Conservation (phyloP, 2,888 invertebrate genomes). For the Biston stratarius region DNA sequence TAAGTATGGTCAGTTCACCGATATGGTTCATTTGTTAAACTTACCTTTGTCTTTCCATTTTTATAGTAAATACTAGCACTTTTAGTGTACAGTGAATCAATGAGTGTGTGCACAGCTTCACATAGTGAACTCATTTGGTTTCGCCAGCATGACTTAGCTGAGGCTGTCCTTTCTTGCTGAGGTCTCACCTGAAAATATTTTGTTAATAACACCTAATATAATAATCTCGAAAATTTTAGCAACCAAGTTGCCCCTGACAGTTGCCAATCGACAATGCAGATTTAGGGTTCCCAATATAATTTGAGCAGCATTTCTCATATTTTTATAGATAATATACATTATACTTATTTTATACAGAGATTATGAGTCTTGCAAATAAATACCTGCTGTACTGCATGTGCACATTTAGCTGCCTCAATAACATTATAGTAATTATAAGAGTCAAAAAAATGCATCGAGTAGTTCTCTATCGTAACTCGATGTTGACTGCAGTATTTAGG, state of each 20-base stretch:
- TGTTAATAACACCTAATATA: too few species aligned
- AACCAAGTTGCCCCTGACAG: too few species aligned
- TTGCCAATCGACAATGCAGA: too few species aligned
- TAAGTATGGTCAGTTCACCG: too few species aligned
- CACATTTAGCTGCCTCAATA: conserved; percentile 76
- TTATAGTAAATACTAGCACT: conserved; percentile 63
- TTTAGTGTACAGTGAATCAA: conserved; percentile 63
- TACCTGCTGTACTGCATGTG: conserved; percentile 77
- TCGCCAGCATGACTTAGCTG: conserved; percentile 75
- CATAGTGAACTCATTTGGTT: conserved; percentile 70
- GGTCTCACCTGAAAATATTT: conserved; percentile 65
- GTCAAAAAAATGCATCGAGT: conserved; percentile 62
- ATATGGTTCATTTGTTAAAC: not conserved
- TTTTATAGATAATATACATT: too few species aligned
- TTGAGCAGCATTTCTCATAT: too few species aligned
- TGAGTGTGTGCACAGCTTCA: conserved; percentile 64
- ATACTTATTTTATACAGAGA: too few species aligned
- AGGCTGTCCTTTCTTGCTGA: conserved; percentile 69
- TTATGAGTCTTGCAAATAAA: too few species aligned
- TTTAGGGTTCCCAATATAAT: too few species aligned
- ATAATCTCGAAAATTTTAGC: not conserved
- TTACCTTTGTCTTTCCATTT: conserved; percentile 46
- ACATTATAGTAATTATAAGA: conserved; percentile 66
- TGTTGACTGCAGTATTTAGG: conserved; percentile 76
- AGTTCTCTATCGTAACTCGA: conserved; percentile 66